A percentile compares a stretch with the other conserved stretches of the same genome.
Conservation (phyloP, 2,888 invertebrate genomes). For the Mellilla xanthometata region DNA sequence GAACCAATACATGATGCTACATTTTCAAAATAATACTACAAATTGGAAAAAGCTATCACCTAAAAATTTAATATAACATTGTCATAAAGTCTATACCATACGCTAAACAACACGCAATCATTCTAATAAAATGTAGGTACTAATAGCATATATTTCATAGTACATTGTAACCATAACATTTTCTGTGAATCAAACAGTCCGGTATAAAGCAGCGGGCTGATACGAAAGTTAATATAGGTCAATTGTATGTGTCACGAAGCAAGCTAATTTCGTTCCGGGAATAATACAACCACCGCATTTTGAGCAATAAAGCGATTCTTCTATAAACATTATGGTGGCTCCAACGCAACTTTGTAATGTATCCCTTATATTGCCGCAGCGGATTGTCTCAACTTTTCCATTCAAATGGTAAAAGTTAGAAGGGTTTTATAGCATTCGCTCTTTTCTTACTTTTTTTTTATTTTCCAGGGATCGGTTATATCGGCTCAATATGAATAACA, state of each 20-base stretch:
- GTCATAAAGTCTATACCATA: too few relatives aligned
- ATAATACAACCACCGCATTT: conserved; percentile 57
- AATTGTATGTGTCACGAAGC: conserved; percentile 65
- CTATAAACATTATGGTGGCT: conserved; percentile 60
- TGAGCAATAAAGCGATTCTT: conserved; percentile 65
- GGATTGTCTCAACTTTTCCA: conserved; percentile 44
- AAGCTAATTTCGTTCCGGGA: conserved; percentile 49
- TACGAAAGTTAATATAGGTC: conserved; percentile 61
- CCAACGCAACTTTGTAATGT: conserved; percentile 56
- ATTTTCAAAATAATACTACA: too few relatives aligned
- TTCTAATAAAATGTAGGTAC: too few relatives aligned
- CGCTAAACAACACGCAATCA: too few relatives aligned
- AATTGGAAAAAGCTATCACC: too few relatives aligned
- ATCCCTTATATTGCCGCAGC: conserved; percentile 40
- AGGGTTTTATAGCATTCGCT: conserved; percentile 44
- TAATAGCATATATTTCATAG: too few relatives aligned
- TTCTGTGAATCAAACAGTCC: conserved; percentile 38
- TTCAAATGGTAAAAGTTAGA: conserved; percentile 49
- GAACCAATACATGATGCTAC: too few relatives aligned
- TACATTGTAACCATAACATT: conserved; percentile 20
- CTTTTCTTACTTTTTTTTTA: conserved; percentile 46
- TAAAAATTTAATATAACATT: too few relatives aligned
- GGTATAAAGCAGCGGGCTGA: conserved; percentile 43
- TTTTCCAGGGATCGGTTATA: conserved; percentile 92
- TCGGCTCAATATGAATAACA: conserved; percentile 92